phyloP scores from a whole-genome alignment of 1,140 invertebrate species.

The Belonocnema kinseyi region DNA sequence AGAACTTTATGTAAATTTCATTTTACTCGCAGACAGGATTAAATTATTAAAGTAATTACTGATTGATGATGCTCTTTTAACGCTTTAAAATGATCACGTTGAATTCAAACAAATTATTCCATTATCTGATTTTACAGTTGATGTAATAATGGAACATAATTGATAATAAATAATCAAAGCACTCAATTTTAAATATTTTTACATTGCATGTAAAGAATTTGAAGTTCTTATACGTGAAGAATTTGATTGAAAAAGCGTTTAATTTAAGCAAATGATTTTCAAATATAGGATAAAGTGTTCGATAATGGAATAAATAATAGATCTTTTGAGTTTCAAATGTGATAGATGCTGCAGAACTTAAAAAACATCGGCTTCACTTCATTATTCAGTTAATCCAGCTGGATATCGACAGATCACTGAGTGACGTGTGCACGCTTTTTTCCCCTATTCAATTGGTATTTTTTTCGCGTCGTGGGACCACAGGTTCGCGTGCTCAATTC shows the following conservation, averaged over 20 bases:
- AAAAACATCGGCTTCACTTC: constrained; percentile 10
- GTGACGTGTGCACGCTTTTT: constrained; percentile 20
- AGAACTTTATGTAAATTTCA: constrained; percentile 27
- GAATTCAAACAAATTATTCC: not conserved
- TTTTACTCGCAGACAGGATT: constrained; percentile 26
- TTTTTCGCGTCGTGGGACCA: constrained; percentile 24
- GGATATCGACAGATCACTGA: constrained; percentile 24
- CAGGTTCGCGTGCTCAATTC: not conserved
- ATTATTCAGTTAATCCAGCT: constrained; percentile 10
- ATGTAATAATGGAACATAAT: too few species aligned
- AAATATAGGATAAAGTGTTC: too few species aligned
- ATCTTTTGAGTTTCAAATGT: not conserved
- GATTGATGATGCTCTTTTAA: constrained; percentile 18
- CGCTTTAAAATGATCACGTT: not conserved
- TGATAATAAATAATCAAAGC: too few species aligned
- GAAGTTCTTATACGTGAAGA: too few species aligned
- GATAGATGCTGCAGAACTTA: not conserved
- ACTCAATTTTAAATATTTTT: too few species aligned
- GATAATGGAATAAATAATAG: not conserved
- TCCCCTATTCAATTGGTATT: constrained; percentile 9
- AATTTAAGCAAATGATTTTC: too few species aligned
- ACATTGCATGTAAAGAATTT: too few species aligned
- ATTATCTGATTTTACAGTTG: not conserved
- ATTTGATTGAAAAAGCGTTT: too few species aligned
- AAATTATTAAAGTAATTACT: constrained; percentile 15